phyloP scores from a whole-genome alignment of 2,113 vertebrate species.

The Nycticorax nycticorax region DNA sequence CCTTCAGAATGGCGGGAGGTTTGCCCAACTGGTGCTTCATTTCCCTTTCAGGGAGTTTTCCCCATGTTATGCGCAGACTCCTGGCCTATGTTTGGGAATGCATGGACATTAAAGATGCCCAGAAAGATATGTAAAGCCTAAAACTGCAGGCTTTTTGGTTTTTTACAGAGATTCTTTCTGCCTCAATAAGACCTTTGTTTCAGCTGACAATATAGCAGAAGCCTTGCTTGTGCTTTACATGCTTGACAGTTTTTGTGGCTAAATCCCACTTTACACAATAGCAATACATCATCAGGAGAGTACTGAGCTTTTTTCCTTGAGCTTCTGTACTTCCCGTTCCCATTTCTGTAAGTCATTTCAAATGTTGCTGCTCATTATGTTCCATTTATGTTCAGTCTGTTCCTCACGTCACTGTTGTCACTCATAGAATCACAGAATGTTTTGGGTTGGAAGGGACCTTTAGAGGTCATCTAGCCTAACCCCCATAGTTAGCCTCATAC shows the following conservation, averaged over 20 bases:
- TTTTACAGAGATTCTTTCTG: neutral
- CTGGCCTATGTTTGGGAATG: neutral
- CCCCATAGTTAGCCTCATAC: too few relatives aligned
- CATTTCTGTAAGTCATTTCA: neutral
- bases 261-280: neutral
- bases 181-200: neutral
- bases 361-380: neutral
- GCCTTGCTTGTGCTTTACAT: neutral
- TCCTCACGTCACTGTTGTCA: neutral
- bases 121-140: neutral
- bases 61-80: neutral
- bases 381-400: neutral
- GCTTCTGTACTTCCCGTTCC: neutral
- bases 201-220: neutral
- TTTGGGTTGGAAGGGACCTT: too few relatives aligned
- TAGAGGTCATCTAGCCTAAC: too few relatives aligned
- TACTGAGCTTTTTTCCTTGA: neutral
- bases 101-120: neutral
- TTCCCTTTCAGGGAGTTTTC: neutral
- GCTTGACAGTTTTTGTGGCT: neutral
- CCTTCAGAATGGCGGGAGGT: neutral
- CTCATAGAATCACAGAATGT: neutral
- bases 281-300: neutral
- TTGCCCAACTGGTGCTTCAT: neutral
- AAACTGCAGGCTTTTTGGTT: neutral